These are phyloP conservation scores for Crossocerus cetratus DNA, from an alignment of 2,888 invertebrate species.

Conservation along the genomic window DNA sequence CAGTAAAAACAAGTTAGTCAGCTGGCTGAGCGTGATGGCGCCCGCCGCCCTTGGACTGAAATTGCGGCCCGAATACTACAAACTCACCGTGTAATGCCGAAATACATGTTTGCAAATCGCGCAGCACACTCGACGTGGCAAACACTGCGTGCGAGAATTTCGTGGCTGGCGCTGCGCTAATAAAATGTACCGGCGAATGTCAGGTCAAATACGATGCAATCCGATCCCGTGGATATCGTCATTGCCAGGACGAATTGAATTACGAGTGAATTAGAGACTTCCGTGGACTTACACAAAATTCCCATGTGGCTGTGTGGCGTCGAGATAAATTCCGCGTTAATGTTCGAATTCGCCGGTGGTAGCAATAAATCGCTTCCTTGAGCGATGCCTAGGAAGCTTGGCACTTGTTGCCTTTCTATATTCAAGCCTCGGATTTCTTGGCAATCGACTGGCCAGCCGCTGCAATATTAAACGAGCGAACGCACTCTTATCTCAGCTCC, in stretches of 20 bases:
- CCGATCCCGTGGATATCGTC: neutral
- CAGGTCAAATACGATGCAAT: conserved; percentile 3
- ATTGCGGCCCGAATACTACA: conserved; percentile 64
- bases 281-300: neutral
- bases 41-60: conserved; percentile 66
- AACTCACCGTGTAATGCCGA: conserved; percentile 54
- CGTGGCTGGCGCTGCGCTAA: neutral
- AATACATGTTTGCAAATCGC: neutral
- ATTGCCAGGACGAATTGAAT: neutral
- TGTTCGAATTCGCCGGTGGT: neutral
- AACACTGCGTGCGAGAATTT: neutral
- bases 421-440: neutral
- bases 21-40: conserved; percentile 72
- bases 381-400: neutral
- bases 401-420: neutral
- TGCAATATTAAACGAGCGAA: neutral
- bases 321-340: neutral
- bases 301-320: neutral
- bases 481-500: neutral
- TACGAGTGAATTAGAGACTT: conserved; percentile 1
- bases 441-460: neutral
- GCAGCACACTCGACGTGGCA: neutral
- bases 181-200: neutral
- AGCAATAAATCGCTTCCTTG: neutral
- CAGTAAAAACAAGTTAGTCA: conserved; percentile 67